Conservation (phyloP, 1,140 invertebrate genomes). For the Drosophila baimaii region DNA sequence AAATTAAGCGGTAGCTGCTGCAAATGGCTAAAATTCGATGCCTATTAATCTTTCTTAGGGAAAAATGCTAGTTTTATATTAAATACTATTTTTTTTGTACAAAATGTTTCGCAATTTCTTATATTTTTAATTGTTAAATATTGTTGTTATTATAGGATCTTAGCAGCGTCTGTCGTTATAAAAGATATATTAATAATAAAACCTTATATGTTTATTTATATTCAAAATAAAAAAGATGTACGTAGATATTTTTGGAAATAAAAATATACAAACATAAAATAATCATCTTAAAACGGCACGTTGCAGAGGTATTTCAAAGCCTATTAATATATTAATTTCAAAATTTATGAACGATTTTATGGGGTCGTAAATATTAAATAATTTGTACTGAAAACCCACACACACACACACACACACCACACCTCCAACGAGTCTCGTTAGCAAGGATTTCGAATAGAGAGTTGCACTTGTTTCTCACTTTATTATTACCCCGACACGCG, state of each 20-base stretch:
- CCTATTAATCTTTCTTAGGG: not conserved
- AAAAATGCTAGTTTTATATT: not conserved
- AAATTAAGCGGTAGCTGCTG: not conserved
- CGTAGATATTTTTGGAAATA: not conserved
- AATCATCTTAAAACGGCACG: slow-evolving; percentile 12
- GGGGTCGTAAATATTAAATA: slow-evolving; percentile 40
- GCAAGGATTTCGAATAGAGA: slow-evolving; percentile 52
- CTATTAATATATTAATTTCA: slow-evolving; percentile 38
- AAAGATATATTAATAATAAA: not conserved
- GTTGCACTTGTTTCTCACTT: slow-evolving; percentile 52
- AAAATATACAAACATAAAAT: slow-evolving; percentile 6
- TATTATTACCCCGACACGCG: slow-evolving; percentile 45
- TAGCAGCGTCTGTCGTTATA: not conserved
- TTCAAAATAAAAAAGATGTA: not conserved
- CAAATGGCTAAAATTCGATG: not conserved
- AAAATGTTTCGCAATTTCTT: not conserved
- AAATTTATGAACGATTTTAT: slow-evolving; percentile 45
- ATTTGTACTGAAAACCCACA: slow-evolving; percentile 31
- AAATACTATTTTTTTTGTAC: too few relatives aligned
- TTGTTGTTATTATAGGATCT: not conserved
- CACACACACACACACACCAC: not conserved
- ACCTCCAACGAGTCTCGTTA: slow-evolving; percentile 23
- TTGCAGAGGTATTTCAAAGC: slow-evolving; percentile 14
- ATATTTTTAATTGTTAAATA: not conserved
- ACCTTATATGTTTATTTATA: not conserved